A percentile compares a stretch with the other conserved stretches of the same genome.
Evolutionary conservation across 2,113 vertebrate species (phyloP).

Genomic region (Sitta europaea): DNA sequence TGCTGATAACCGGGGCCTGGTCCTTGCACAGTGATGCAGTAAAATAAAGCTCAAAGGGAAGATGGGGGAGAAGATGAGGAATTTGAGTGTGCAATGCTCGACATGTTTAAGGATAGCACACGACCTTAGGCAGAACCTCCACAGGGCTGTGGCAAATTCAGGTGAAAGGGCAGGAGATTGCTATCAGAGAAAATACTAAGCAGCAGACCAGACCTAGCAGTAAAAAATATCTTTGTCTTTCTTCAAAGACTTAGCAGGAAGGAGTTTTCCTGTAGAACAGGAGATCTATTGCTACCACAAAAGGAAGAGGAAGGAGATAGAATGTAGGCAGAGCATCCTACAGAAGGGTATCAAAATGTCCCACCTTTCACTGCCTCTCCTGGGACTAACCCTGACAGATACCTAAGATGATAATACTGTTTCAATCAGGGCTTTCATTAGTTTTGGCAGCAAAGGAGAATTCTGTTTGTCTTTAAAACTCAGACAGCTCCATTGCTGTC

Average conservation of each 20-base stretch:
- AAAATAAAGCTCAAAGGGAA: not conserved
- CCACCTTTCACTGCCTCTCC: not conserved
- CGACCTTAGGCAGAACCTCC: not conserved
- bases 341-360: not conserved
- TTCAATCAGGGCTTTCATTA: not conserved
- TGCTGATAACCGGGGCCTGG: not conserved
- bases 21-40: not conserved
- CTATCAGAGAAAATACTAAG: not conserved
- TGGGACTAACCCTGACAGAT: not conserved
- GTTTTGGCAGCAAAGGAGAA: not conserved
- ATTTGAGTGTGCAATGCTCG: not conserved
- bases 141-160: not conserved
- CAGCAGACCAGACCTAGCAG: not conserved
- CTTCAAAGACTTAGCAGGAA: not conserved
- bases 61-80: not conserved
- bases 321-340: not conserved
- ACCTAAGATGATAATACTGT: not conserved
- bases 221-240: not conserved
- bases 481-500: not conserved
- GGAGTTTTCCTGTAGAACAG: not conserved
- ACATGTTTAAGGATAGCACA: not conserved
- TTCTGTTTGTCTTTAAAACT: not conserved
- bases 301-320: not conserved
- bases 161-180: not conserved
- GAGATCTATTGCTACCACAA: not conserved